phyloP scores from a whole-genome alignment of 2,797 vertebrate genomes.

The Bucorvus abyssinicus region DNA sequence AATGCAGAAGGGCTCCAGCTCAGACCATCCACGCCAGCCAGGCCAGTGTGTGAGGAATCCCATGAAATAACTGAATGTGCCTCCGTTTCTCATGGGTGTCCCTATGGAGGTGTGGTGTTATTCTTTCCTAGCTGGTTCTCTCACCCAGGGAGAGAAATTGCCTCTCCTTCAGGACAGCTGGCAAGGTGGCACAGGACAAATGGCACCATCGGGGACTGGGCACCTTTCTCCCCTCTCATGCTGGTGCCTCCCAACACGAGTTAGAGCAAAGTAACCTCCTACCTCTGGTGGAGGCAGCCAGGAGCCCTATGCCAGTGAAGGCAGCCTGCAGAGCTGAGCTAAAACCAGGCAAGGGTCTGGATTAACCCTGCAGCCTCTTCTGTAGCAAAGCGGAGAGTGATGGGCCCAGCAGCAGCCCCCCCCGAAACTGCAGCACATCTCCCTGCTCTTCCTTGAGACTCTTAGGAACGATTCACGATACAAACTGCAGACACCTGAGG shows the following conservation, averaged over 20 bases:
- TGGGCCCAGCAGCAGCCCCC: not conserved
- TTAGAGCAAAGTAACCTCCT: not conserved
- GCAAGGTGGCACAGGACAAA: not conserved
- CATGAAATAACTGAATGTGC: not conserved
- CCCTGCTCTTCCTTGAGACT: not conserved
- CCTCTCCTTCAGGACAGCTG: not conserved
- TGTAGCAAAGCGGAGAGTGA: accelerated
- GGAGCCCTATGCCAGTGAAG: not conserved
- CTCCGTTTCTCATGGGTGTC: not conserved
- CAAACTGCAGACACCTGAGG: not conserved
- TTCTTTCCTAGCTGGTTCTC: not conserved
- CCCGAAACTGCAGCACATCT: not conserved
- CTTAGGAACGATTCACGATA: not conserved
- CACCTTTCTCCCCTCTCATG: not conserved
- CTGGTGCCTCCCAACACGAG: not conserved
- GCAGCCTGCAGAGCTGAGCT: not conserved
- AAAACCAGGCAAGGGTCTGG: not conserved
- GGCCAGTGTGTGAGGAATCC: not conserved
- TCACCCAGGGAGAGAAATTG: not conserved
- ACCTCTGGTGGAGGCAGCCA: not conserved
- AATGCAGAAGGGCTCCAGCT: not conserved
- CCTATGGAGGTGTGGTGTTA: not conserved
- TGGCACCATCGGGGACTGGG: accelerated
- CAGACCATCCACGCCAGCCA: not conserved
- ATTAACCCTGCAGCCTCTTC: not conserved